Conservation (phyloP, 30 jellyfish, hydroid and myxozoan genomes). For the Pseudorhiza aurosa region DNA sequence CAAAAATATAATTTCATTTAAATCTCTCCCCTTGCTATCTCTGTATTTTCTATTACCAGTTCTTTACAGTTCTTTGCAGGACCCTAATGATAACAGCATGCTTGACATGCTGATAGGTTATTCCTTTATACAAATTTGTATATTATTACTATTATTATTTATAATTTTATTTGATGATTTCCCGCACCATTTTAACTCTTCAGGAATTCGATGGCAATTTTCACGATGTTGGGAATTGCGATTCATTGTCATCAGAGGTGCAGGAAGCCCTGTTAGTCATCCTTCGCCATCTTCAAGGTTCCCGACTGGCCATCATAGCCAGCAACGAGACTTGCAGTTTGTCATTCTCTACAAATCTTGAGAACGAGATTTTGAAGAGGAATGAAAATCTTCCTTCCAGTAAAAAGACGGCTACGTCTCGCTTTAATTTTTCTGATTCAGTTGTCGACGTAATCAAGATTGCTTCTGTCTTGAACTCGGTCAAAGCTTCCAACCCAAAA, state of each 20-base stretch:
- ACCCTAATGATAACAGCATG: too few relatives aligned
- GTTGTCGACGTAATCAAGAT: conserved; percentile 3
- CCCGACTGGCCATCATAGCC: conserved; percentile 25
- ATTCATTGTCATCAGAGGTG: not conserved
- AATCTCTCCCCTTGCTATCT: too few relatives aligned
- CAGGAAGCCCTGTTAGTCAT: conserved; percentile 24
- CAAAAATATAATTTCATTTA: too few relatives aligned
- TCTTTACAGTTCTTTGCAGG: too few relatives aligned
- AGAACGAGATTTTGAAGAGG: not conserved
- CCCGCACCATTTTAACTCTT: too few relatives aligned
- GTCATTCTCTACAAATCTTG: not conserved
- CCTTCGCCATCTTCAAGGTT: conserved; percentile 18
- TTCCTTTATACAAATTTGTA: too few relatives aligned
- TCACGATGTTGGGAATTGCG: not conserved
- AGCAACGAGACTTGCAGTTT: conserved; percentile 40
- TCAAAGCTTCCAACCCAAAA: conserved; percentile 4
- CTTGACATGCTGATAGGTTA: too few relatives aligned
- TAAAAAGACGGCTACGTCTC: not conserved
- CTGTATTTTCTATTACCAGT: too few relatives aligned
- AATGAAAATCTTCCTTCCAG: not conserved
- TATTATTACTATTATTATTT: too few relatives aligned
- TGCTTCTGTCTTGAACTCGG: not conserved
- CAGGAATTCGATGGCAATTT: not conserved
- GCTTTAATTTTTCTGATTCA: not conserved
- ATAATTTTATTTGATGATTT: too few relatives aligned